Conservation (phyloP, 2,797 vertebrate genomes). For the Gambelia wislizenii region DNA sequence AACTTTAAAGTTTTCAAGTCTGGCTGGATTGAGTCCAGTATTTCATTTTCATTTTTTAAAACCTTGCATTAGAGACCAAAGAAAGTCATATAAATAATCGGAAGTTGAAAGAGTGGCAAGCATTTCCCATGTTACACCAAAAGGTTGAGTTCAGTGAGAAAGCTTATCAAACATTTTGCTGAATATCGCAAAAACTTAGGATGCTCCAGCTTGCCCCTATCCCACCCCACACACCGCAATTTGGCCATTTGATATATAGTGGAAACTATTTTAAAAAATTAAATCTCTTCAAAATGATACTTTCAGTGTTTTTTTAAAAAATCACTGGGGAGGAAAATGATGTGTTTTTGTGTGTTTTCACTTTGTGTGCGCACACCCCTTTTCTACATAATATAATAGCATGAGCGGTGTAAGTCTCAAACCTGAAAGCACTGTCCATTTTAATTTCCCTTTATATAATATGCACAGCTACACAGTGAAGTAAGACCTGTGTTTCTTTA, state of each 20-base stretch:
- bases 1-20: not conserved
- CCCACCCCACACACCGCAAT: no score
- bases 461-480: rapidly evolving
- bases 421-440: not conserved
- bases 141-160: conserved; percentile 35
- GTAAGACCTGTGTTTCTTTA: not conserved
- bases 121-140: conserved; percentile 3
- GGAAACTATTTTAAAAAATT: conserved; percentile 76
- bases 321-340: not conserved
- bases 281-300: conserved; percentile 71
- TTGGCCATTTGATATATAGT: conserved; percentile 48
- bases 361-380: not conserved
- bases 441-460: not conserved
- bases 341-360: conserved; percentile 23
- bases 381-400: conserved; percentile 40
- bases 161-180: conserved; percentile 47
- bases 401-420: not conserved
- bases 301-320: not conserved
- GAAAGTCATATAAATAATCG: conserved; percentile 12
- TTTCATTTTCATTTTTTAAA: no score
- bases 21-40: not conserved
- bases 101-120: conserved; percentile 31
- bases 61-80: no score
- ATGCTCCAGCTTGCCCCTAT: conserved; percentile 33
- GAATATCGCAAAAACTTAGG: conserved; percentile 54